phyloP scores from a whole-genome alignment of 2,888 invertebrate genomes.

The Spodoptera picta region DNA sequence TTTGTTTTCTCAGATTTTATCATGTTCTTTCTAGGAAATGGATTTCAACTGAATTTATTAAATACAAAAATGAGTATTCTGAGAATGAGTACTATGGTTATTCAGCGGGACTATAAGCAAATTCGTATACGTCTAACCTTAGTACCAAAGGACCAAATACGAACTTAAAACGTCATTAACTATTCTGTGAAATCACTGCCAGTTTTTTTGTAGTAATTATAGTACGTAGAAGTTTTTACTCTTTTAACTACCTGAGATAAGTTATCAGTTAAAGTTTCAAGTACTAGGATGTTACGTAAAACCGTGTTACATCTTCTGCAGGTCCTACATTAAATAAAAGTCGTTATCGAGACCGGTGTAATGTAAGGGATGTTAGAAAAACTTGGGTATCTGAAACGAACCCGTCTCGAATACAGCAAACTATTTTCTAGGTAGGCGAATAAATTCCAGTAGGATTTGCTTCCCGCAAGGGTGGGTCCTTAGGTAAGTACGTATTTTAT shows the following conservation, averaged over 20 bases:
- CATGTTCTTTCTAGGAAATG: neutral
- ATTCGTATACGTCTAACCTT: no score
- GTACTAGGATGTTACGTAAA: constrained; percentile 11
- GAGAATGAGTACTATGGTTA: no score
- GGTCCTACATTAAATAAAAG: constrained; percentile 37
- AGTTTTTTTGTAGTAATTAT: constrained; percentile 2
- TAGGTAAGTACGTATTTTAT: constrained; percentile 35
- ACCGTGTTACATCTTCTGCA: constrained; percentile 14
- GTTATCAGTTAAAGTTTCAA: constrained; percentile 10
- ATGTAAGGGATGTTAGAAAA: constrained; percentile 40
- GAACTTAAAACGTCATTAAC: neutral
- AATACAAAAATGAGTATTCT: no score
- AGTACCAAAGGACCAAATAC: constrained; percentile 4
- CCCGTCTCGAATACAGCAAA: constrained; percentile 14
- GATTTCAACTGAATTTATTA: neutral
- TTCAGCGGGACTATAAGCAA: no score
- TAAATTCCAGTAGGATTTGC: constrained; percentile 58
- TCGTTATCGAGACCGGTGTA: constrained; percentile 39
- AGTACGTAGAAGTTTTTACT: constrained; percentile 4
- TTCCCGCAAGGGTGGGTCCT: constrained; percentile 14
- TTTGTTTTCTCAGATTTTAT: neutral
- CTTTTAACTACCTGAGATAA: constrained; percentile 2
- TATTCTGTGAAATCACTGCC: constrained; percentile 7
- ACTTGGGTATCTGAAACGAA: constrained; percentile 14
- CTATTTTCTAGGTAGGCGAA: constrained; percentile 30